A percentile compares a stretch with the other conserved stretches of the same genome.
Conservation (phyloP, 2,888 invertebrate genomes). For the Odontothrips loti region DNA sequence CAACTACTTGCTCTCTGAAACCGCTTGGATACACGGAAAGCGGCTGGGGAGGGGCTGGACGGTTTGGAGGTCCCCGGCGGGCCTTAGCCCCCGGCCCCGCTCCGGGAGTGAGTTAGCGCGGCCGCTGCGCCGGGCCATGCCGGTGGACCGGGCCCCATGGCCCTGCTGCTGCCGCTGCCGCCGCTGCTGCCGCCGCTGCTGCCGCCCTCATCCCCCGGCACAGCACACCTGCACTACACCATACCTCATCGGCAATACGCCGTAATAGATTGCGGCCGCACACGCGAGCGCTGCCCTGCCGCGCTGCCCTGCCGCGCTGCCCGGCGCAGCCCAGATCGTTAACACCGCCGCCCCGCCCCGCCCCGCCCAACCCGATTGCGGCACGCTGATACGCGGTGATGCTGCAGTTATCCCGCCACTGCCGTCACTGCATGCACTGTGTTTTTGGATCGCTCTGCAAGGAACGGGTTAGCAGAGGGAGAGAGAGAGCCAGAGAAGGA, state of each 20-base stretch:
- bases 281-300: background rate
- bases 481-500: constrained; percentile 31
- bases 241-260: constrained; percentile 12
- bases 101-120: constrained; percentile 33
- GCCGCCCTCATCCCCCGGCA: constrained; percentile 42
- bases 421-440: too few relatives aligned
- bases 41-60: constrained; percentile 32
- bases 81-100: constrained; percentile 34
- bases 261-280: constrained; percentile 1
- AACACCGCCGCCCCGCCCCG: constrained; percentile 38
- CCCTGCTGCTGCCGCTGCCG: constrained; percentile 37
- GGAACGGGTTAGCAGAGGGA: too few relatives aligned
- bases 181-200: constrained; percentile 43
- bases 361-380: constrained; percentile 31
- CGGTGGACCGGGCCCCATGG: constrained; percentile 34
- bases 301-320: constrained; percentile 37
- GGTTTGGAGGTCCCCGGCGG: constrained; percentile 39
- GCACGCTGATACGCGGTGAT: background rate
- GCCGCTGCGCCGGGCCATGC: constrained; percentile 35
- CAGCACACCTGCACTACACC: constrained; percentile 42
- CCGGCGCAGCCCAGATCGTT: constrained; percentile 30
- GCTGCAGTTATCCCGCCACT: constrained; percentile 36
- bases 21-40: background rate
- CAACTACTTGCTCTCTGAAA: too few relatives aligned
- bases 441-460: too few relatives aligned